Conservation (phyloP, 2,888 invertebrate species). For the Andricus curvator region DNA sequence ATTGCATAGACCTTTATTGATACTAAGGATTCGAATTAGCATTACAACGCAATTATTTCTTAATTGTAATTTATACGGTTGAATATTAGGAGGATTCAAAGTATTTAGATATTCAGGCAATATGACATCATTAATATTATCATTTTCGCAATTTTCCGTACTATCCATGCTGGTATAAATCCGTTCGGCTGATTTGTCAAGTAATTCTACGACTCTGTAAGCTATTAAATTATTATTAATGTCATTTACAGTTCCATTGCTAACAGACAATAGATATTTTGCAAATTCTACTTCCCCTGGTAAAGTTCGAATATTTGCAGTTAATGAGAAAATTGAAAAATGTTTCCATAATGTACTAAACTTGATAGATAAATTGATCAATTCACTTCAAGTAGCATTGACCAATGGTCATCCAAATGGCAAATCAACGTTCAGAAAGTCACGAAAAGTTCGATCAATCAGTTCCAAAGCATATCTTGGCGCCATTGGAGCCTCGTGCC, state of each 20-base stretch:
- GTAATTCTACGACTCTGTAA: neutral
- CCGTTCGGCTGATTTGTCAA: too few relatives aligned
- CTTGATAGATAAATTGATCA: too few relatives aligned
- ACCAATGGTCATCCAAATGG: too few relatives aligned
- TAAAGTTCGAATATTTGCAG: neutral
- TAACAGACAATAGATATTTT: slow-evolving; percentile 46
- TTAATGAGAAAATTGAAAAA: slow-evolving; percentile 52
- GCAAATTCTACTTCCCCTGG: slow-evolving; percentile 42
- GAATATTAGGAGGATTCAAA: slow-evolving; percentile 33
- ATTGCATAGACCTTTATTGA: slow-evolving; percentile 48
- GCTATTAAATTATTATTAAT: slow-evolving; percentile 48
- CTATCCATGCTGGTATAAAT: too few relatives aligned
- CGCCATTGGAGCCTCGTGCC: too few relatives aligned
- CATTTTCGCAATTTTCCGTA: slow-evolving; percentile 39
- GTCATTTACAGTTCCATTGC: slow-evolving; percentile 55
- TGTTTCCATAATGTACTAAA: too few relatives aligned
- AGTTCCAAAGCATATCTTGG: too few relatives aligned
- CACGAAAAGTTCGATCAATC: too few relatives aligned
- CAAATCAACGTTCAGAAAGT: too few relatives aligned
- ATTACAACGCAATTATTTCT: slow-evolving; percentile 44
- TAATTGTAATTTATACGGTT: slow-evolving; percentile 44
- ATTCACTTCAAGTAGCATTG: too few relatives aligned
- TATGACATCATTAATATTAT: slow-evolving; percentile 37
- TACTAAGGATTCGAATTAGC: slow-evolving; percentile 44
- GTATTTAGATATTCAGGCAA: slow-evolving; percentile 7